Conservation (phyloP, 2,888 invertebrate genomes). For the Ischnura elegans region DNA sequence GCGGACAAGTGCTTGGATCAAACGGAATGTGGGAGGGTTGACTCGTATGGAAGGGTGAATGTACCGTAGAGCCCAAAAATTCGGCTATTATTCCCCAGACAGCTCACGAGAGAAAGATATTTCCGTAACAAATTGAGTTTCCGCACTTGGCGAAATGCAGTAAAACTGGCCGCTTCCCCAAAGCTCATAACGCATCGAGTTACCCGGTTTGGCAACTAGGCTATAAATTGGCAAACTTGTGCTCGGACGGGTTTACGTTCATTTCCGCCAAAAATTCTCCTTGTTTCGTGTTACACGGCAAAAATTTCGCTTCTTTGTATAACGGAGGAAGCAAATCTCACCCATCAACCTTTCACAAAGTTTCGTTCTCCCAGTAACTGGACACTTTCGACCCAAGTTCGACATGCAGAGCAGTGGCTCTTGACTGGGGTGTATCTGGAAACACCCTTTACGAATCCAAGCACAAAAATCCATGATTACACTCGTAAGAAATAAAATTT, state of each 20-base stretch:
- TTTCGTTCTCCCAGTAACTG: neutral
- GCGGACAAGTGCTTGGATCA: neutral
- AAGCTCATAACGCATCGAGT: neutral
- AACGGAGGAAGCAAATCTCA: neutral
- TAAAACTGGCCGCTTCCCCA: neutral
- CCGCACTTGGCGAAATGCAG: neutral
- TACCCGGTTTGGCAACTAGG: neutral
- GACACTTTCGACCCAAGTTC: neutral
- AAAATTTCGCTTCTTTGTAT: neutral
- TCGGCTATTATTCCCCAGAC: neutral
- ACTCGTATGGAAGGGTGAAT: neutral
- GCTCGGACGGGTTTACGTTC: neutral
- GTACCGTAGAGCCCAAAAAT: neutral
- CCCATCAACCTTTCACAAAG: neutral
- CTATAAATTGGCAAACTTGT: neutral
- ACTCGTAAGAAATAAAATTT: neutral
- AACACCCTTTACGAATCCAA: neutral
- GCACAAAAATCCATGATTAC: neutral
- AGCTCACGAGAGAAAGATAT: neutral
- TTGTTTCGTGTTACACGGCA: neutral
- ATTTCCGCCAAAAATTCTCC: neutral
- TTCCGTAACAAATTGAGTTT: neutral
- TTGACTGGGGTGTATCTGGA: neutral
- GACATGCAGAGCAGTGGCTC: neutral
- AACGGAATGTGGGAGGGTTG: neutral